These are phyloP conservation scores for Lophius piscatorius DNA, from an alignment of 2,113 vertebrate species.

Conservation along the genomic window DNA sequence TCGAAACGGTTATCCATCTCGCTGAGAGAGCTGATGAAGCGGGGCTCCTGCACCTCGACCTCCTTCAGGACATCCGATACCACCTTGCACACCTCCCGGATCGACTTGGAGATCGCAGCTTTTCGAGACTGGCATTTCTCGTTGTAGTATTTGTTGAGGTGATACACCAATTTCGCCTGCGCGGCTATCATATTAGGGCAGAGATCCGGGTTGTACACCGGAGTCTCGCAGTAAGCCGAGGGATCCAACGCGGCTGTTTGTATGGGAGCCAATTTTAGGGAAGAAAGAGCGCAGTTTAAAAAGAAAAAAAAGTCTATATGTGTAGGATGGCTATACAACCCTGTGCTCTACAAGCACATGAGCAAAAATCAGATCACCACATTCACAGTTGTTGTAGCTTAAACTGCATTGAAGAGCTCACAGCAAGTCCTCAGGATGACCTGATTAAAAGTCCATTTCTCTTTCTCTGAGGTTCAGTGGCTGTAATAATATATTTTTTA, in stretches of 20 bases:
- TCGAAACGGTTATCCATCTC: slow-evolving; percentile 99
- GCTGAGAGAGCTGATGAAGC: slow-evolving; percentile 98
- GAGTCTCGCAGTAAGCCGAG: slow-evolving; percentile 99
- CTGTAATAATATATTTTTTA: no score
- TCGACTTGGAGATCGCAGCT: slow-evolving; percentile 96
- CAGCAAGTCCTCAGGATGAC: slow-evolving; percentile 52
- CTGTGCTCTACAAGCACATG: slow-evolving; percentile 76
- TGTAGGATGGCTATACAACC: slow-evolving; percentile 39
- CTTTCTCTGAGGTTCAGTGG: slow-evolving; percentile 75
- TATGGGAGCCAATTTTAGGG: slow-evolving; percentile 98
- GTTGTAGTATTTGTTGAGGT: slow-evolving; percentile 99
- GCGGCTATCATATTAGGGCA: slow-evolving; percentile 99
- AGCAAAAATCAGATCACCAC: slow-evolving; percentile 54
- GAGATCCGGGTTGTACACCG: slow-evolving; percentile 99
- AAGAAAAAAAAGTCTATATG: slow-evolving; percentile 64
- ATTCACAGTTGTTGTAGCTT: slow-evolving; percentile 53
- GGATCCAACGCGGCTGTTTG: slow-evolving; percentile 99
- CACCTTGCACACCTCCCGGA: slow-evolving; percentile 99
- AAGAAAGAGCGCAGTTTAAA: slow-evolving; percentile 78
- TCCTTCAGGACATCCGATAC: slow-evolving; percentile 98
- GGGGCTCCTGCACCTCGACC: slow-evolving; percentile 98
- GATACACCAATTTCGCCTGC: slow-evolving; percentile 98
- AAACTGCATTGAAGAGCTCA: slow-evolving; percentile 59
- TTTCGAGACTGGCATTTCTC: slow-evolving; percentile 98
- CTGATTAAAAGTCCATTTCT: slow-evolving; percentile 79